phyloP scores from a whole-genome alignment of 2,113 vertebrate species.

The Vidua chalybeata region DNA sequence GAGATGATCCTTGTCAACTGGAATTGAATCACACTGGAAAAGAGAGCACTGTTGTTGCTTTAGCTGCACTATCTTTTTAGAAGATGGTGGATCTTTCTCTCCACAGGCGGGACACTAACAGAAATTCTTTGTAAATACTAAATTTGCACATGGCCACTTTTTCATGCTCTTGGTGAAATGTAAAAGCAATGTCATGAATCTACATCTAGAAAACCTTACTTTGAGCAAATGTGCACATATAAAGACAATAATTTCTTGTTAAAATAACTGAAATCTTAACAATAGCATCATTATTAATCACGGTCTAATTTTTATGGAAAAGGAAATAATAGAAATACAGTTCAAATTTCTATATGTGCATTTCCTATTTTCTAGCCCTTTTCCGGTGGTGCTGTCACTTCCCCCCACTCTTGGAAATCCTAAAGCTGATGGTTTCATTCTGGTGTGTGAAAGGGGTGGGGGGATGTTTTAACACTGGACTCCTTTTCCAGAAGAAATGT shows the following conservation, averaged over 20 bases:
- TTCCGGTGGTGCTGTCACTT: accelerated
- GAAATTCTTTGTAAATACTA: not conserved
- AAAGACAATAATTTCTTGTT: not conserved
- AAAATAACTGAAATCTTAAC: not conserved
- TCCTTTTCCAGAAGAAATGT: not conserved
- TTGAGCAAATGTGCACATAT: not conserved
- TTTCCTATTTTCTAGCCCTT: not conserved
- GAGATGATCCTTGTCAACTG: not conserved
- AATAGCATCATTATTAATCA: not conserved
- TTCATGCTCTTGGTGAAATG: not conserved
- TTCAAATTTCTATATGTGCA: not conserved
- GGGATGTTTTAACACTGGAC: not conserved
- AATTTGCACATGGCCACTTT: not conserved
- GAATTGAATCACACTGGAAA: not conserved
- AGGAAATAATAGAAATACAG: not conserved
- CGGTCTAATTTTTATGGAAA: not conserved
- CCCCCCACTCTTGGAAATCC: not conserved
- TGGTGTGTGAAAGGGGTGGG: accelerated
- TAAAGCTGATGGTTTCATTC: not conserved
- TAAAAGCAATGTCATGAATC: not conserved
- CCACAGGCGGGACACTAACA: not conserved
- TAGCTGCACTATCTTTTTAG: not conserved
- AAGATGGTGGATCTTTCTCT: not conserved
- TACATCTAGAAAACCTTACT: not conserved
- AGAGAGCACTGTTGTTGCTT: not conserved